Percentiles rank a stretch among this genome's conserved stretches.
Evolutionary conservation across 1,140 invertebrate species (phyloP).

Genomic region (Drosophila triauraria): DNA sequence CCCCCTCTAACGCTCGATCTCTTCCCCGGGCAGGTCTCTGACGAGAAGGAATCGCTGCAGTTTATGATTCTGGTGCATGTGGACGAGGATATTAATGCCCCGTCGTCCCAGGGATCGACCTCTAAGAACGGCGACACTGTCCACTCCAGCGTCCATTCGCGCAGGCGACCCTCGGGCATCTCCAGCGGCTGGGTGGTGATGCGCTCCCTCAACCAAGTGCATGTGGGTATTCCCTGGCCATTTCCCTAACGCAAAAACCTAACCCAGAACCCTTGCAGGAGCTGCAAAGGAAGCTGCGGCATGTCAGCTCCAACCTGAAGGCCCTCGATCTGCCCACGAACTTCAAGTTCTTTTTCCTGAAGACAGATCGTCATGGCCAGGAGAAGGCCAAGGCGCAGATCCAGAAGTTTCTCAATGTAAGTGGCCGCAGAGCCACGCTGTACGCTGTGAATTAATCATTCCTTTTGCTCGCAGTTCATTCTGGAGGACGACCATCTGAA

Average conservation of each 20-base stretch:
- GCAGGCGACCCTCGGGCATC: conserved; percentile 88
- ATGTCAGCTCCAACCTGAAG: conserved; percentile 92
- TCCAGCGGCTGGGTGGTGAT: conserved; percentile 94
- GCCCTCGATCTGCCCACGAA: conserved; percentile 92
- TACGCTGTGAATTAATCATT: no score
- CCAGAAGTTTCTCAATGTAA: conserved; percentile 94
- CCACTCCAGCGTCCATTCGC: conserved; percentile 31
- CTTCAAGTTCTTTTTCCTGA: conserved; percentile 92
- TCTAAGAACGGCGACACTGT: conserved; percentile 52
- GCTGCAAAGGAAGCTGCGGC: conserved; percentile 92
- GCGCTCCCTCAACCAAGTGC: conserved; percentile 92
- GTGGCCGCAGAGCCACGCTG: conserved; percentile 20
- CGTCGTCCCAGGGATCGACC: conserved; percentile 15
- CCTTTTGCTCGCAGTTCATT: conserved; percentile 88
- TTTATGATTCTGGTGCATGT: conserved; percentile 94
- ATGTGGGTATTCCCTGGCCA: conserved; percentile 79
- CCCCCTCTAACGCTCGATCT: neutral
- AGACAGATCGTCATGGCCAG: conserved; percentile 91
- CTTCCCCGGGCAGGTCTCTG: conserved; percentile 86
- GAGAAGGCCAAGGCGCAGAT: conserved; percentile 93
- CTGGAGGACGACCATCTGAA: conserved; percentile 94
- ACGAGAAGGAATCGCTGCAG: conserved; percentile 92
- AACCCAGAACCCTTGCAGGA: conserved; percentile 86
- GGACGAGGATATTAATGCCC: conserved; percentile 87
- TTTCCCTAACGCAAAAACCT: neutral